Evolutionary conservation across 2,797 vertebrate species (phyloP), one percentile per base, ranked within the genome.

Genomic region (Nasua narica): DNA sequence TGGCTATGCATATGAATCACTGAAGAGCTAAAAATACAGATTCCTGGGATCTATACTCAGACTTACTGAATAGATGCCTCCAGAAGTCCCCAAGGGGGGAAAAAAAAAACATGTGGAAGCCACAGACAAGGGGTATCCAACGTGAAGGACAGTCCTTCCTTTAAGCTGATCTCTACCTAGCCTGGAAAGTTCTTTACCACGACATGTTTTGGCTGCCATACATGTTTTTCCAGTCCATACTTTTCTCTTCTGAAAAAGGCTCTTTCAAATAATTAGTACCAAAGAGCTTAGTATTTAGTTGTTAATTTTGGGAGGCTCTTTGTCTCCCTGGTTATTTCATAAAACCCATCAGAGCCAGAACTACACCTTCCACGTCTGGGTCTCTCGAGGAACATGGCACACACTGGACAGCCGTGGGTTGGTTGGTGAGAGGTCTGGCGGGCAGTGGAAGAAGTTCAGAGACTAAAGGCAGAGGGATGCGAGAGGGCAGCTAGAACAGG

Each of bases 1-100:
- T 69, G 92, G 76, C 23, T 18, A 4, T 32, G 65, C 29, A 69
- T 43, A 65, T 90, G 69, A 90, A 90, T 92, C 90, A 82, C 4
- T 11, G 54, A n/a, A 87, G 77, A 92, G n/a, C 58, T 94, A 89
- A 96, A 97, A 87, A 65, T 82, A 92, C 23, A 74, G 46, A 89
- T 72, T 83, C 87, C 21, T 69, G n/a, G 78, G 56, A 67, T 95
- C 79, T 65, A 72, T 65, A 83, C n/a, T 29, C 54, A 90, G 56
- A 43, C 50, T 52, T 76, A 58, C 54, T 50, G 40, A 79, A 62
- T 43, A 89, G 77, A 35, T 69, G 46, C 72, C n/a, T 89, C 35
- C 15, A 35, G 65, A 95, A 89, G 27, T 86, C 43, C 83, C 29
- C 29, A 50, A 7, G 67, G 60, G 67, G 60, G 89, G 50, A 19